These are phyloP conservation scores for Plemyria rubiginata DNA, from an alignment of 2,888 invertebrate genomes.

Conservation along the genomic window DNA sequence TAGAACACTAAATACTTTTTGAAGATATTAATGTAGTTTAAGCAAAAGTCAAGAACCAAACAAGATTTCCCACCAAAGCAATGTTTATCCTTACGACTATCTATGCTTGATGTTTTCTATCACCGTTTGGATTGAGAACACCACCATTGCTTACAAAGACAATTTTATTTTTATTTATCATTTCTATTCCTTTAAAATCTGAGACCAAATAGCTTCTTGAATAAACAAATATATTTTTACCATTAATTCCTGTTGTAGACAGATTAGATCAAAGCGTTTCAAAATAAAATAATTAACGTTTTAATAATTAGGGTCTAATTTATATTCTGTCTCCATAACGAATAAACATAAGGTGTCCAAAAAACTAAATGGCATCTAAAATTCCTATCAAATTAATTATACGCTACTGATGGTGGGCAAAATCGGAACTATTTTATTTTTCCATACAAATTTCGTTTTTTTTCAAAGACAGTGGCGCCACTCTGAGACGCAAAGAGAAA, in stretches of 20 bases:
- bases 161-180: background rate
- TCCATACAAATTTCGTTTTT: background rate
- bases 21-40: too few relatives aligned
- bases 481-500: background rate
- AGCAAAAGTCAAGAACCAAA: too few relatives aligned
- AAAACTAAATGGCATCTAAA: conserved; percentile 49
- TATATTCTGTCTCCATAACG: conserved; percentile 15
- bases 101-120: background rate
- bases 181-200: too few relatives aligned
- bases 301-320: conserved; percentile 13
- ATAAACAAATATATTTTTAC: background rate
- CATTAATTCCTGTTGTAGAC: conserved; percentile 7
- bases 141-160: background rate
- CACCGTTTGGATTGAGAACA: too few relatives aligned
- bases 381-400: conserved; percentile 55
- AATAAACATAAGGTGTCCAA: conserved; percentile 49
- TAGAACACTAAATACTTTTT: too few relatives aligned
- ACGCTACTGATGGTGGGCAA: conserved; percentile 1
- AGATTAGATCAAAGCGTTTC: conserved; percentile 23
- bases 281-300: conserved; percentile 23
- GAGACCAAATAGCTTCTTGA: too few relatives aligned
- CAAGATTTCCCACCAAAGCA: too few relatives aligned
- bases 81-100: too few relatives aligned
- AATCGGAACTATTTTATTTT: conserved; percentile 3
- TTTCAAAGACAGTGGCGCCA: conserved; percentile 22